These are phyloP conservation scores for Lumbricus terrestris DNA, from an alignment of 2,888 invertebrate genomes.

Conservation along the genomic window DNA sequence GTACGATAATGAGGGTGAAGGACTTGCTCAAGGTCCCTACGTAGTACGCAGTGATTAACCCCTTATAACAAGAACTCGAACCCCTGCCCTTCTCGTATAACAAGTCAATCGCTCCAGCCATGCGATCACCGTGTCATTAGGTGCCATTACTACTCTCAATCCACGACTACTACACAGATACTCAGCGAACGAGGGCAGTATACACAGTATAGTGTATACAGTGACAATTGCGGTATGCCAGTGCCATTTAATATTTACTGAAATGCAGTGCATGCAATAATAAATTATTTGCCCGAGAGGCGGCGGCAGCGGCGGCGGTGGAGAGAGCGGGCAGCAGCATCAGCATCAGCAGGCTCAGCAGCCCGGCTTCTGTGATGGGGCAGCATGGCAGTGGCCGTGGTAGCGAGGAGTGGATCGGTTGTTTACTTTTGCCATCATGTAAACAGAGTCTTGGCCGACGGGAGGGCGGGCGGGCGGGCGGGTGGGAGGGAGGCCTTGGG, in stretches of 20 bases:
- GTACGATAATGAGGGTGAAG: too few relatives aligned
- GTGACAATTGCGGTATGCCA: background rate
- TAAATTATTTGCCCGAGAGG: slow-evolving; percentile 12
- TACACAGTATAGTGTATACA: background rate
- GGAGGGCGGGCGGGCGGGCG: background rate
- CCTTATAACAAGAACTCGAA: too few relatives aligned
- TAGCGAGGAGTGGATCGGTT: background rate
- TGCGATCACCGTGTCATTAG: too few relatives aligned
- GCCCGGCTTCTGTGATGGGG: background rate
- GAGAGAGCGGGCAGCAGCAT: background rate
- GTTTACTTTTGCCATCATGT: slow-evolving; percentile 19
- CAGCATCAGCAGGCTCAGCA: background rate
- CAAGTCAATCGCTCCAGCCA: too few relatives aligned
- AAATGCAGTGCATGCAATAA: background rate
- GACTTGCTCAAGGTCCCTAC: too few relatives aligned
- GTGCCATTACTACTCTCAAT: too few relatives aligned
- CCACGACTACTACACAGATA: background rate
- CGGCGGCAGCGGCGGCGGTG: background rate
- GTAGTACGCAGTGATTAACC: too few relatives aligned
- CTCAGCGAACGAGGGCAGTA: too few relatives aligned
- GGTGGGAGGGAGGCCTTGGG: background rate
- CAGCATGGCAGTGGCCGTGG: background rate
- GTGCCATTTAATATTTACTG: slow-evolving; percentile 16
- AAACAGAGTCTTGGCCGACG: slow-evolving; percentile 9
- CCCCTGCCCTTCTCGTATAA: too few relatives aligned